Evolutionary conservation across 2,797 vertebrate species (phyloP).

Genomic region (Gorsachius magnificus): DNA sequence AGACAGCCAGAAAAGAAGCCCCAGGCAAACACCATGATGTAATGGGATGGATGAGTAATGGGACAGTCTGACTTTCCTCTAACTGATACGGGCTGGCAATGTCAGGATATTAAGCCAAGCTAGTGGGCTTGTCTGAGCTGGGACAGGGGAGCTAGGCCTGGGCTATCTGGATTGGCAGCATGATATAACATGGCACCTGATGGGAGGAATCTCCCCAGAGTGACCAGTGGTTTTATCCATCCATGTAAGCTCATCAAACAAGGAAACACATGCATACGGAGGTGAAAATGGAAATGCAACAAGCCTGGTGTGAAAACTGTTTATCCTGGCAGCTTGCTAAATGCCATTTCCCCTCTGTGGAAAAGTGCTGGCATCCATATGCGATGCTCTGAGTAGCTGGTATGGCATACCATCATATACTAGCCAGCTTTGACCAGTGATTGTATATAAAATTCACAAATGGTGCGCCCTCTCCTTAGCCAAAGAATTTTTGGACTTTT

Average conservation of each 20-base stretch:
- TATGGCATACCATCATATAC: not conserved
- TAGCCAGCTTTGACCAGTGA: not conserved
- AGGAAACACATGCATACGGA: not conserved
- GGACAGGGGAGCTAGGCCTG: not conserved
- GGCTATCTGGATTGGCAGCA: not conserved
- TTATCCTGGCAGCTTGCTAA: conserved; percentile 40
- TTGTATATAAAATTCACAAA: not conserved
- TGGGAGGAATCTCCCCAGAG: not conserved
- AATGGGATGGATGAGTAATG: conserved; percentile 37
- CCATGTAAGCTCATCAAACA: not conserved
- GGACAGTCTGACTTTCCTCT: conserved; percentile 8
- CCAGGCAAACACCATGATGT: conserved; percentile 33
- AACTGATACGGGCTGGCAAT: not conserved
- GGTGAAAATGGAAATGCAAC: conserved; percentile 46
- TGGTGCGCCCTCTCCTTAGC: not conserved
- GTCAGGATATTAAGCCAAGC: not conserved
- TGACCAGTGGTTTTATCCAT: not conserved
- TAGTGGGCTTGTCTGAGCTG: not conserved
- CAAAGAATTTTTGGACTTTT: not conserved
- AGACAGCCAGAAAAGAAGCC: conserved; percentile 10
- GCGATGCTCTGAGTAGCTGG: not conserved
- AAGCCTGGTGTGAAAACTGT: conserved; percentile 7
- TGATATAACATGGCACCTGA: not conserved
- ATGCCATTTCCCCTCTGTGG: not conserved
- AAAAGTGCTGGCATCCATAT: not conserved